Percentiles rank a stretch among this genome's conserved stretches.
These are phyloP conservation scores for Microcebus lehilahytsara DNA, from an alignment of 2,113 vertebrate genomes.

Conservation along the genomic window DNA sequence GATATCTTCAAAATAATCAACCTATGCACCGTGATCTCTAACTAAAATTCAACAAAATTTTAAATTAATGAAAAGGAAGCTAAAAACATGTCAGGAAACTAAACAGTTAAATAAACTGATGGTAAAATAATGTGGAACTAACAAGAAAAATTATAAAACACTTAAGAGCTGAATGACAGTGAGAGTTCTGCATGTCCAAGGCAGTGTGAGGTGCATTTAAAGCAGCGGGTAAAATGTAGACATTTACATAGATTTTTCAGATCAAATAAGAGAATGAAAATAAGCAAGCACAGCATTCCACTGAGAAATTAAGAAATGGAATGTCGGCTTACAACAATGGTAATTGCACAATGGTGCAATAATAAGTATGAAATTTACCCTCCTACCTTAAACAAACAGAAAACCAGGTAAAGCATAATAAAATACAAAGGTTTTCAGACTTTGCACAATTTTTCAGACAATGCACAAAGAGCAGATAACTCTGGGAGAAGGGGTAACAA, in stretches of 20 bases:
- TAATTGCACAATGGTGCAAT: background rate
- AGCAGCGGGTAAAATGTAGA: background rate
- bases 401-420: background rate
- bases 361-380: background rate
- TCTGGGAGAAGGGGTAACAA: background rate
- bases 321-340: background rate
- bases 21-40: background rate
- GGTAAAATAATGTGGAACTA: background rate
- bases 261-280: background rate
- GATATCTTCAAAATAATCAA: background rate
- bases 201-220: background rate
- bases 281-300: background rate
- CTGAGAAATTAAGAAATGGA: background rate
- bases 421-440: background rate
- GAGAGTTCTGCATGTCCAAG: background rate
- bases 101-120: background rate
- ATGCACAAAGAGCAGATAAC: background rate
- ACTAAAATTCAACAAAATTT: background rate
- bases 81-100: background rate
- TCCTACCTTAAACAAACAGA: background rate
- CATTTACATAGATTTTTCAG: background rate
- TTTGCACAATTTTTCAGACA: background rate
- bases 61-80: background rate
- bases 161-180: background rate
- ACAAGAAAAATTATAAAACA: background rate